Evolutionary conservation across 2,797 vertebrate species (phyloP).

Genomic region (Helicolenus hilgendorfi): DNA sequence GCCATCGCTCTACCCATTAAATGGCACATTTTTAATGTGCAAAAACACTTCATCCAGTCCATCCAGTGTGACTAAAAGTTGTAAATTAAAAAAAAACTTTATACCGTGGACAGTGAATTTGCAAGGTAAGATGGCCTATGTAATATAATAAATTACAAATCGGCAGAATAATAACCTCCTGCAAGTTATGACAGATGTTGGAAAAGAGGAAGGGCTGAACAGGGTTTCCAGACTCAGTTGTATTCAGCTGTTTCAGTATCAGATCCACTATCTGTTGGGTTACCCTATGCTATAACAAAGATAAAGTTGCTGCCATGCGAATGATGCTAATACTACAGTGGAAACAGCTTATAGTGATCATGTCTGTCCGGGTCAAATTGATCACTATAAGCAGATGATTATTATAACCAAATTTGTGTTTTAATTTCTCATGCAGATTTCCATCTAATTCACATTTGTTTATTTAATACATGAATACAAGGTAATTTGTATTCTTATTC

Average conservation of each 20-base stretch:
- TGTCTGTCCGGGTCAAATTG: too few relatives aligned
- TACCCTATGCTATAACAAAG: background rate
- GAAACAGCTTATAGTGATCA: too few relatives aligned
- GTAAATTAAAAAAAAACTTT: background rate
- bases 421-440: too few relatives aligned
- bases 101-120: background rate
- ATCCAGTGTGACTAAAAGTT: background rate
- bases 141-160: background rate
- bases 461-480: too few relatives aligned
- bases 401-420: too few relatives aligned
- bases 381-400: too few relatives aligned
- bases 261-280: background rate
- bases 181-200: background rate
- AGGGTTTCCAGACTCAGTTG: background rate
- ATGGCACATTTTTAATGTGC: background rate
- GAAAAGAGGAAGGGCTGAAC: background rate
- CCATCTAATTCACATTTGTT: too few relatives aligned
- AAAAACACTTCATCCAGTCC: background rate
- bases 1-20: background rate
- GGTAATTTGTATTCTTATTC: too few relatives aligned
- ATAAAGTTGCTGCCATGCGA: background rate
- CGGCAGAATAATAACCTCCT: background rate
- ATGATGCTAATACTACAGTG: background rate
- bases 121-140: background rate
- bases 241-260: slow-evolving; percentile 11